These are phyloP conservation scores for Genyomyrus donnyi DNA, from an alignment of 2,113 vertebrate genomes.

Conservation along the genomic window DNA sequence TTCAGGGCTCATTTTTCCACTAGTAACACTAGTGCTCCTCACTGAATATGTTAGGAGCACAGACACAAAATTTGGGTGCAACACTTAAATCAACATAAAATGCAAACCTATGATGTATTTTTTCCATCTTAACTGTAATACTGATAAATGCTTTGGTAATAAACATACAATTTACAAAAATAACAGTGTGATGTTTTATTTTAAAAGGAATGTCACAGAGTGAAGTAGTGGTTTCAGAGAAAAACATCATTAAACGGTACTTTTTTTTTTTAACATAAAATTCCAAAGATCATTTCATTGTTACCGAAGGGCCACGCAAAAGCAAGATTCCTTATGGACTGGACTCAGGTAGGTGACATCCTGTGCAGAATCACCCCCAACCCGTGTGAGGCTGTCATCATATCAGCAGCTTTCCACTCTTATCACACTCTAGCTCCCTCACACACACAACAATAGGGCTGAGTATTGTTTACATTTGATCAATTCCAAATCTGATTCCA, in stretches of 20 bases:
- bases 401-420: too few species aligned
- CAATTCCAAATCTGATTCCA: background rate
- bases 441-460: background rate
- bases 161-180: background rate
- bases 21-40: background rate
- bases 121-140: background rate
- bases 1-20: background rate
- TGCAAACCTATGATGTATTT: background rate
- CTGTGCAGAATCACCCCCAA: too few species aligned
- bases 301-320: too few species aligned
- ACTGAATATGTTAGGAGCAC: background rate
- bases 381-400: too few species aligned
- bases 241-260: background rate
- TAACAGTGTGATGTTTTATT: background rate
- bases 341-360: too few species aligned
- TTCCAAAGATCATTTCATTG: too few species aligned
- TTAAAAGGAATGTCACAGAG: background rate
- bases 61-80: background rate
- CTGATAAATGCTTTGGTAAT: background rate
- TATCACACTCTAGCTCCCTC: too few species aligned
- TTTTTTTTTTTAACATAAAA: background rate
- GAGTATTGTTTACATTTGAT: background rate
- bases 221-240: background rate
- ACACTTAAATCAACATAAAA: background rate
- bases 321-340: background rate